Evolutionary conservation across 2,113 vertebrate genomes (phyloP), one percentile per base, ranked within the genome.

Genomic region (Octodon degus): DNA sequence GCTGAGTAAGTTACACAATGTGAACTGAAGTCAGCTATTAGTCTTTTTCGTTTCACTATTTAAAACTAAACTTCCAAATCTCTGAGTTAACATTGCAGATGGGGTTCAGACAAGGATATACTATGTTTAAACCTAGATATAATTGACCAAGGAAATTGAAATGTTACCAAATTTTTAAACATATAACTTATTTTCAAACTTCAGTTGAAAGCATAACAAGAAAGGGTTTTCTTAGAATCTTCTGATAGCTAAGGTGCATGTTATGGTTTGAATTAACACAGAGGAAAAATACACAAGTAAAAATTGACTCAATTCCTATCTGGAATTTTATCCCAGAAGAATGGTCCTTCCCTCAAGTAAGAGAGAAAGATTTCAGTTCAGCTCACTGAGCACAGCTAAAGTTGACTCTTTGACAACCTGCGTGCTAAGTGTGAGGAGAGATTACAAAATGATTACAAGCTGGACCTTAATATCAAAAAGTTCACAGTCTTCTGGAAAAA

Each of bases 391-490:
- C 85, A 84, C 2, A 7, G 72, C 27, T 72, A 30, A 62, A 50
- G 77, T 86, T 5, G 7, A 77, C 67, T 86, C 37, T 84, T 77
- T 88, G 30, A 24, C 77, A 92, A 84, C 25, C 53, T 20, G 60
- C 24, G 74, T 37, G 65, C 87, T 88, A 53, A 68, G 63, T 43
- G 50, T 12, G 76, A 96, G 70, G n/a, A 86, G 60, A 81, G 95
- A 82, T 79, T 93, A 86, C 32, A 79, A 55, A 93, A 67, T 92
- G 85, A 93, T 92, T 95, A 90, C 40, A 93, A 95, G 74, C 86
- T 55, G 62, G 79, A 83, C 86, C 62, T 96, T 89, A 72, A 79
- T 83, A 93, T 92, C n/a, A 82, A 81, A 94, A 68, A 50, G 30
- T 76, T 95, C 79, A 92, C 53, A 85, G 82, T 88, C 63, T 86